Evolutionary conservation across 2,113 vertebrate species (phyloP), one percentile per base, ranked within the genome.

Genomic region (Albula goreensis): DNA sequence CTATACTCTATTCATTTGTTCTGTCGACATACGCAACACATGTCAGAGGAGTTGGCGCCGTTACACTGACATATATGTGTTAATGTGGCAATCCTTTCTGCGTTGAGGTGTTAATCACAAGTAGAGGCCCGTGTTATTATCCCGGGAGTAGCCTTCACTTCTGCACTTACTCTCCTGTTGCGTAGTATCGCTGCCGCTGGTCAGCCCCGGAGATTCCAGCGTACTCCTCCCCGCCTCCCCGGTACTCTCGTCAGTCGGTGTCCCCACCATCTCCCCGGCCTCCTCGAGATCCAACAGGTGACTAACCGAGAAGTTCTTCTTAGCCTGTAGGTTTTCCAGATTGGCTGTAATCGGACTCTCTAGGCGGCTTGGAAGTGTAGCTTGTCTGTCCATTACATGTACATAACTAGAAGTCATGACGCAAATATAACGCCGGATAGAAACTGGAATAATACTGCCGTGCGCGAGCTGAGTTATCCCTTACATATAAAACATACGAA

Each of bases 221-320:
- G 96, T 94, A 89, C 95, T 96, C 87, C 96, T 91, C 78, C 96
- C 96, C 81, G 95, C 93, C 86, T 97, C 97, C 63, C 95, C 96
- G 81, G 94, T 93, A 66, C 93, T 93, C 86, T 97, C 97, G 79
- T 96, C 96, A 41, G 93, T 90, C 88, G 96, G 96, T 2, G 95
- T 95, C 80, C 96, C 96, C 90, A 94, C 96, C 96, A 97, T 96
- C 92, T 97, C 97, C 19, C 96, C 95, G 83, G 95, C 96, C 86
- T 97, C 96, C 92, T 97, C 97, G 93, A 97, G 96, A 92, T 97
- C 96, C 89, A 97, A 89, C 96, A 97, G 95, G 96, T 97, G 97
- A 92, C 97, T 97, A 87, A 97, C 96, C 11, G 97, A 97, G 93
- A 97, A 97, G 95, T 97, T 97, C 95, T 97, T 97, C 91, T 97